phyloP scores from a whole-genome alignment of 1,140 invertebrate genomes.

The Drosophila takahashii region DNA sequence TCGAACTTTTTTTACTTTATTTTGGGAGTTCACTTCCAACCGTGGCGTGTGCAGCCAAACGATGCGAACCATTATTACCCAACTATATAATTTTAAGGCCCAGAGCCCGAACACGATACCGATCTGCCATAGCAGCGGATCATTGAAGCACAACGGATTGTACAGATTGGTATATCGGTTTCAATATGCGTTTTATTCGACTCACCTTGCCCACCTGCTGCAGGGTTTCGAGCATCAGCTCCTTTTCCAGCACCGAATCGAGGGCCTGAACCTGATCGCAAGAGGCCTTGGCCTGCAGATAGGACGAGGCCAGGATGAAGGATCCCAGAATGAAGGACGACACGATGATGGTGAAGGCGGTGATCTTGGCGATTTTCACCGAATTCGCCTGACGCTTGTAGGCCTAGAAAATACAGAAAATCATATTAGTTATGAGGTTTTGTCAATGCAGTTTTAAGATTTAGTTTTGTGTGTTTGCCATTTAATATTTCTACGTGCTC shows the following conservation, averaged over 20 bases:
- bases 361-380: slow-evolving; percentile 92
- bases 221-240: slow-evolving; percentile 87
- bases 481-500: slow-evolving; percentile 49
- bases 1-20: slow-evolving; percentile 38
- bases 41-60: slow-evolving; percentile 68
- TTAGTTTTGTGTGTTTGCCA: slow-evolving; percentile 4
- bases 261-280: slow-evolving; percentile 89
- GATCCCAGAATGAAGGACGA: slow-evolving; percentile 91
- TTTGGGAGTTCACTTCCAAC: slow-evolving; percentile 34
- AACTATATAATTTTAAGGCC: slow-evolving; percentile 52
- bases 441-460: not conserved
- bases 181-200: slow-evolving; percentile 49
- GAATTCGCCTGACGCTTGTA: slow-evolving; percentile 90
- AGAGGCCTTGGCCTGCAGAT: slow-evolving; percentile 90
- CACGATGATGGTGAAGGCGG: slow-evolving; percentile 90
- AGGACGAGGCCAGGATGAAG: slow-evolving; percentile 92
- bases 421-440: slow-evolving; percentile 12
- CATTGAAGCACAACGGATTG: slow-evolving; percentile 46
- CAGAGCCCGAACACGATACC: slow-evolving; percentile 54
- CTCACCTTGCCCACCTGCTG: slow-evolving; percentile 86
- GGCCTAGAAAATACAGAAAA: slow-evolving; percentile 87
- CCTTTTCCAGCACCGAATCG: slow-evolving; percentile 87
- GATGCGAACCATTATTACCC: slow-evolving; percentile 66
- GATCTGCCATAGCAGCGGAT: slow-evolving; percentile 34
- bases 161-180: slow-evolving; percentile 7